phyloP scores from a whole-genome alignment of 2,113 vertebrate species.

The Panthera uncia region DNA sequence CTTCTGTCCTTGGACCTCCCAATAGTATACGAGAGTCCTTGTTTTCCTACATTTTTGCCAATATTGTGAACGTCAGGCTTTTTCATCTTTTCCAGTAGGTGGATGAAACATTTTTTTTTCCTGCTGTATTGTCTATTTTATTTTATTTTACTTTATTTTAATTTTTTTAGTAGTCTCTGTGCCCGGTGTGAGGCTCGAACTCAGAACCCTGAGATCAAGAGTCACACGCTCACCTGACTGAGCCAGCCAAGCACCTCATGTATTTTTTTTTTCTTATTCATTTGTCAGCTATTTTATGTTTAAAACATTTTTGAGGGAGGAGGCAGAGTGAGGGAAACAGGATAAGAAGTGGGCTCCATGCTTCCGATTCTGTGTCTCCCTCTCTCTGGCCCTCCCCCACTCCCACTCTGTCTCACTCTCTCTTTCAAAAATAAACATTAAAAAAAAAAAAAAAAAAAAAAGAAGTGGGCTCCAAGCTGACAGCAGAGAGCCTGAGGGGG shows the following conservation, averaged over 20 bases:
- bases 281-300: slow-evolving; percentile 8
- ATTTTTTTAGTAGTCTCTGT: background rate
- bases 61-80: background rate
- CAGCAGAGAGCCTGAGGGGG: too few species aligned
- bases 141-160: background rate
- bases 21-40: background rate
- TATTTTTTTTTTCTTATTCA: background rate
- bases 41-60: background rate
- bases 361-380: too few species aligned
- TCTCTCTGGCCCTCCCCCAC: too few species aligned
- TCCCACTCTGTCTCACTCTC: too few species aligned
- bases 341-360: too few species aligned
- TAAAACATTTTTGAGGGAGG: background rate
- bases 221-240: background rate
- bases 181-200: background rate
- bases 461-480: too few species aligned
- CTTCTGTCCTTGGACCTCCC: background rate
- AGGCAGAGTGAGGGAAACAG: too few species aligned
- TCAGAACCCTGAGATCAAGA: background rate
- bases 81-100: background rate
- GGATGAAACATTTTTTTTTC: background rate
- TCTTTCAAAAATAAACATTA: too few species aligned
- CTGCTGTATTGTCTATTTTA: background rate
- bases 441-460: too few species aligned
- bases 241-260: background rate